These are phyloP conservation scores for Rhagologus leucostigma DNA, from an alignment of 2,113 vertebrate species.

Conservation along the genomic window DNA sequence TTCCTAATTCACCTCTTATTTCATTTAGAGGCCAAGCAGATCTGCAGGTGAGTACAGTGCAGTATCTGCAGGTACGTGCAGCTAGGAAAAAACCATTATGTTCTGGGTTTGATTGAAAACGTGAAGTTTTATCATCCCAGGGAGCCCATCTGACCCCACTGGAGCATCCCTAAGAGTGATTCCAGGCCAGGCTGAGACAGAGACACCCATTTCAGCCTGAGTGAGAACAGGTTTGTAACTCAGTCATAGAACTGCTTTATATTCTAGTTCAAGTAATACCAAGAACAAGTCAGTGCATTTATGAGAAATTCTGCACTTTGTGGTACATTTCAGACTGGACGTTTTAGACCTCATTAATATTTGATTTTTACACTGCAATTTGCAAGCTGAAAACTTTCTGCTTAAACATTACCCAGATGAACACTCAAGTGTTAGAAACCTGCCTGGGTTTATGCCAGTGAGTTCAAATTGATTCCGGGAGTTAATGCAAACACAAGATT, in stretches of 20 bases:
- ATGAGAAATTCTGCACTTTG: not conserved
- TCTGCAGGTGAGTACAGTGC: not conserved
- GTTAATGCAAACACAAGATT: conserved; percentile 2
- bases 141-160: not conserved
- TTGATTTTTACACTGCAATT: not conserved
- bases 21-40: not conserved
- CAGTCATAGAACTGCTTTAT: not conserved
- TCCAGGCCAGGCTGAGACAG: not conserved
- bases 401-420: not conserved
- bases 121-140: not conserved
- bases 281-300: not conserved
- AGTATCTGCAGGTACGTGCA: not conserved
- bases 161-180: not conserved
- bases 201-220: not conserved
- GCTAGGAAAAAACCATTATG: not conserved
- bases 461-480: not conserved
- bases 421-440: not conserved
- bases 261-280: not conserved
- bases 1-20: not conserved
- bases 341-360: not conserved
- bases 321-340: not conserved
- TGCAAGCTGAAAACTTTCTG: not conserved
- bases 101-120: not conserved
- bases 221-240: not conserved
- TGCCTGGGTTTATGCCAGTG: not conserved